These are phyloP conservation scores for Vulpes ferrilata DNA, from an alignment of 2,113 vertebrate genomes.

Conservation along the genomic window DNA sequence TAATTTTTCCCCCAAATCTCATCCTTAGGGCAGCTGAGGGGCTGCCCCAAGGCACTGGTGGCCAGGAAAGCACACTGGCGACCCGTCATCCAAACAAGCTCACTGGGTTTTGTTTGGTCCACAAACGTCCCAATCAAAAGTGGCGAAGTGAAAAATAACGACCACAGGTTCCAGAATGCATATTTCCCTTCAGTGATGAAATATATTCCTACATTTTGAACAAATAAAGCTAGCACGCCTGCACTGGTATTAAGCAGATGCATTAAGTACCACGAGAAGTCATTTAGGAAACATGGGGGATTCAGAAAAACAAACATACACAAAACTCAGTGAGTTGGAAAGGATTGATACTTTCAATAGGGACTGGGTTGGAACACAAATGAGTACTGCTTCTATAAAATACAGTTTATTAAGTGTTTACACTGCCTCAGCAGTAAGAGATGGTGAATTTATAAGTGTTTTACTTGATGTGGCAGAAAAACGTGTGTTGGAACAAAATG, in stretches of 20 bases:
- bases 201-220: neutral
- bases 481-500: neutral
- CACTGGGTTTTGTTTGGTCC: neutral
- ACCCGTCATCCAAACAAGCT: neutral
- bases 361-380: neutral
- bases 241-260: neutral
- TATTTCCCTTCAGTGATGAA: neutral
- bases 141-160: neutral
- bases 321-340: neutral
- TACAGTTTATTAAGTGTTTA: neutral
- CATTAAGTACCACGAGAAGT: neutral
- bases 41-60: no score
- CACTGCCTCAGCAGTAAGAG: neutral
- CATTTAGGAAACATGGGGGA: neutral
- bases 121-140: neutral
- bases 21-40: neutral
- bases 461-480: neutral
- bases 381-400: neutral
- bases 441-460: neutral
- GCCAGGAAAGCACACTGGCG: neutral
- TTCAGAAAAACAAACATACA: neutral
- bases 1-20: neutral
- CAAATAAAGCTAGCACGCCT: neutral
- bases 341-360: neutral
- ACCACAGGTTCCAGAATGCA: neutral